Percentiles rank a stretch among this genome's conserved stretches.
These are phyloP conservation scores for Heteromormyrus szaboi DNA, from an alignment of 2,797 vertebrate species.

Conservation along the genomic window DNA sequence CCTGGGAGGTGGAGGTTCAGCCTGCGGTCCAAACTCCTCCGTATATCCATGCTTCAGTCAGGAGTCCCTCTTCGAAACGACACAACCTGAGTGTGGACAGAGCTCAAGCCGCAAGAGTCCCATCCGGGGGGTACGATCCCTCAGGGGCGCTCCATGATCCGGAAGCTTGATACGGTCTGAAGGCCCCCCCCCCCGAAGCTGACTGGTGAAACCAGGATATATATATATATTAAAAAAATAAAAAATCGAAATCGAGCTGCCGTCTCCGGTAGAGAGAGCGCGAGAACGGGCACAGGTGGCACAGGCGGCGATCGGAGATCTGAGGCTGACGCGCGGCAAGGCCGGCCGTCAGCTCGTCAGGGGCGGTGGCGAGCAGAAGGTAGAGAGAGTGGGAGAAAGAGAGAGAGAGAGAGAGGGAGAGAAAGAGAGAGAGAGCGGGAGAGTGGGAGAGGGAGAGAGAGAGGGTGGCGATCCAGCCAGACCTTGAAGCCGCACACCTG, in stretches of 20 bases:
- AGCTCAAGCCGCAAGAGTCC: neutral
- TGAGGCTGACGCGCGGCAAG: neutral
- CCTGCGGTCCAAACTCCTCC: neutral
- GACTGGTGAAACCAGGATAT: neutral
- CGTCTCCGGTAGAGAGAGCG: neutral
- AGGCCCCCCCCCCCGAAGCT: neutral
- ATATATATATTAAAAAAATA: neutral
- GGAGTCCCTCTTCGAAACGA: neutral
- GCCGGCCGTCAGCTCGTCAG: conserved; percentile 13
- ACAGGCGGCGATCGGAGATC: neutral
- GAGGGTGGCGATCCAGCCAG: conserved; percentile 1
- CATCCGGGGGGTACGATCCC: neutral
- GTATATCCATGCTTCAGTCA: neutral
- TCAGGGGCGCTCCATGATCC: neutral
- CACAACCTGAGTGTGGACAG: neutral
- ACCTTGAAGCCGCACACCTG: neutral
- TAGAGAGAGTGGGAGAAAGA: neutral
- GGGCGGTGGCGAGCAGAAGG: conserved; percentile 7
- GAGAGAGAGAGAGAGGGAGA: neutral
- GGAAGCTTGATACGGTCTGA: neutral
- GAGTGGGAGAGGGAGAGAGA: neutral
- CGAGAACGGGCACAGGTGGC: neutral
- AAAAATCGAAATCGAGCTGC: neutral
- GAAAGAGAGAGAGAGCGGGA: neutral
- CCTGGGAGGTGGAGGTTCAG: neutral